Evolutionary conservation across 2,797 vertebrate species (phyloP), one percentile per base, ranked within the genome.

Genomic region (Parotocinclus haroldoi): DNA sequence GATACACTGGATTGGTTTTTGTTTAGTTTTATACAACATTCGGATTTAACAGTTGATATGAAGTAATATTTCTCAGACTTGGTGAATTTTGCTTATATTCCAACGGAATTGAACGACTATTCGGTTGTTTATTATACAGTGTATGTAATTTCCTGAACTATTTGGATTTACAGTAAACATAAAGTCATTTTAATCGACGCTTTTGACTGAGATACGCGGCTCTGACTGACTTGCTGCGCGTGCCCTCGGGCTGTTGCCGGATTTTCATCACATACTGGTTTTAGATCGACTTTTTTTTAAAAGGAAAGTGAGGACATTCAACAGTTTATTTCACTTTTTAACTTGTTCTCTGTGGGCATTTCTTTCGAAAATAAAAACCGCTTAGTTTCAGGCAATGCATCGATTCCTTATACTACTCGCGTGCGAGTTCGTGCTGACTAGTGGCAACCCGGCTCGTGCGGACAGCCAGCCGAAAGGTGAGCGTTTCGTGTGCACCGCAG

Each of bases 401-500:
- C 56, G 76, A 13, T 12, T 90, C 48, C 40, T 92, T 42, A 76
- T 84, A n/a, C 86, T 83, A 64, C 81, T 92, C 48, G 40, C 93
- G 51, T 85, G 77, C 73, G 71, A 89, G 27, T 77, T 81, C 46
- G 73, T 83, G 64, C 82, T 90, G 59, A 68, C 81, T 10, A 62
- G 80, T 38, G 88, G 85, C 52, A 68, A 79, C 45, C 69, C 78
- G n/a, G 82, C 78, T 65, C 75, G 77, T 13, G 78, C 79, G 42
- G 82, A 85, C 48, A 89, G 84, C 6, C 50, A 60, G 44, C 80
- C 84, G 3, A 85, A 89, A 58, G 91, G 93, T 73, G 91, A 90
- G 79, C 95, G 94, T 77, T 99, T 95, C 79, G 92, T 99, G 44
- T 99, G 96, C 80, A 97, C 95, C 27, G 92, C 94, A 42, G 86